Evolutionary conservation across 2,113 vertebrate species (phyloP), one percentile per base, ranked within the genome.

Genomic region (Bujurquina vittata): DNA sequence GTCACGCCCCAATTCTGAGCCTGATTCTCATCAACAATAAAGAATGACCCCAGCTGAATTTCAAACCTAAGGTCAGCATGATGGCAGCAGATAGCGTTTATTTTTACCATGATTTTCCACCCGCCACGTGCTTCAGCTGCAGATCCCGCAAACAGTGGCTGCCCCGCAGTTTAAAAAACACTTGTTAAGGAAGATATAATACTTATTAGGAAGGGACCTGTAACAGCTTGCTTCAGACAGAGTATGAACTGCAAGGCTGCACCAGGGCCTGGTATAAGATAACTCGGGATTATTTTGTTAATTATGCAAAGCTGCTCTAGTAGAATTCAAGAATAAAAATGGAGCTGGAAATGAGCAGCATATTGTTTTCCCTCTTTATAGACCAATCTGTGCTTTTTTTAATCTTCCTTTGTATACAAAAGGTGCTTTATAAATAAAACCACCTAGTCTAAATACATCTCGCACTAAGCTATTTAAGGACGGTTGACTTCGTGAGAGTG

Each of bases 351-450:
- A 67, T 67, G 22, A 67, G n/a, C 62, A 67, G n/a, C 26, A 67
- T 40, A 46, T 49, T 7, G 22, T 69, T 69, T 69, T 49, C 18
- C 14, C 22, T 18, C 40, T 49, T 67, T 67, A 67, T 9, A 46
- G 63, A 49, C 23, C 65, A 12, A 5, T 69, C 1, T 69, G 43
- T 49, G 65, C 43, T 72, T 31, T 72, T 69, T 54, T 69, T 29
- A 29, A 14, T 54, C 67, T 72, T 5, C 33, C 67, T 54, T 72
- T 72, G 6, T 54, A 33, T 54, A 72, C 26, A 54, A 33, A 72
- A 72, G 46, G 26, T 54, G 65, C 65, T 69, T 49, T 12, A 72
- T 52, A 72, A 72, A 72, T 72, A 72, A 72, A 52, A 72, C 29
- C 23, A 29, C 23, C 23, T 52, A 10, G 7, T 54, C 46, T 33